These are phyloP conservation scores for Oryzias javanicus DNA, from an alignment of 2,113 vertebrate species.

Conservation along the genomic window DNA sequence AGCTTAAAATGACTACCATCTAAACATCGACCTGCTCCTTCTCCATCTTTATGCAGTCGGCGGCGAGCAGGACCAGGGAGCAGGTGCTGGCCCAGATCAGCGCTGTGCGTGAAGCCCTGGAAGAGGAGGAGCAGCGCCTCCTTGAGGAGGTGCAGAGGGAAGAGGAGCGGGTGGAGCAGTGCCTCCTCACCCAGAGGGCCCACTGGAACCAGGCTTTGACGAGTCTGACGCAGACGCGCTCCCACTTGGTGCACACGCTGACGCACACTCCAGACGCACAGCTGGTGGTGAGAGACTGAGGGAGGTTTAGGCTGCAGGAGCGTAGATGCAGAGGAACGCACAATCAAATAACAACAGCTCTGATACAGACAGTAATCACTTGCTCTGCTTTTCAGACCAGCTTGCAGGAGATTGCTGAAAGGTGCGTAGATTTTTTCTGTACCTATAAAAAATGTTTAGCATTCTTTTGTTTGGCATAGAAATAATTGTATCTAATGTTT, in stretches of 20 bases:
- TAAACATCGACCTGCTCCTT: neutral
- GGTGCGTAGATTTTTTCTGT: conserved; percentile 48
- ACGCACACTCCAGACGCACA: conserved; percentile 81
- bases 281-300: conserved; percentile 81
- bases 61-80: conserved; percentile 79
- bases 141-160: conserved; percentile 86
- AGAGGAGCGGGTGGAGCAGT: conserved; percentile 90
- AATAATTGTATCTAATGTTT: conserved; percentile 16
- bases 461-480: neutral
- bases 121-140: conserved; percentile 88
- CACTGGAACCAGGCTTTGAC: conserved; percentile 86
- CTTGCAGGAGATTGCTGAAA: conserved; percentile 70
- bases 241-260: conserved; percentile 84
- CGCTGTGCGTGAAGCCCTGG: conserved; percentile 79
- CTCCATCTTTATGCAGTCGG: conserved; percentile 57
- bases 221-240: conserved; percentile 81
- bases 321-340: neutral
- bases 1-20: neutral
- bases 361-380: conserved; percentile 19
- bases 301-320: neutral
- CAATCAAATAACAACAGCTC: neutral
- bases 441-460: neutral
- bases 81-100: conserved; percentile 82
- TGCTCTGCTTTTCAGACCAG: conserved; percentile 65
- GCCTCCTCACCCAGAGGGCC: conserved; percentile 86